Conservation (phyloP, 2,113 vertebrate genomes). For the Ceyx melanurus region DNA sequence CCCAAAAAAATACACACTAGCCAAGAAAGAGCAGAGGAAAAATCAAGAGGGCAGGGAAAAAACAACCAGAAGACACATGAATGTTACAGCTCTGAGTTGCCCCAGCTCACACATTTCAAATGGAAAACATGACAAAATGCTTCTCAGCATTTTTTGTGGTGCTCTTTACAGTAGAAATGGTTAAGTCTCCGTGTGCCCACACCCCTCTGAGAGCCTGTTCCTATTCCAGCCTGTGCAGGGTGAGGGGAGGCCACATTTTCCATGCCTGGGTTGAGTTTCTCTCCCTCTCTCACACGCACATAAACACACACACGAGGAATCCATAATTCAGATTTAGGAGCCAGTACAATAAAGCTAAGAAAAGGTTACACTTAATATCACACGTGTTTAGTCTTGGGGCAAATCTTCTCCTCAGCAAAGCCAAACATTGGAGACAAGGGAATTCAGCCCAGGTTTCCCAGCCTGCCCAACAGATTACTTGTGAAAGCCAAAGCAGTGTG, state of each 20-base stretch:
- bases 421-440: conserved; percentile 1
- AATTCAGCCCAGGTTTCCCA: conserved; percentile 47
- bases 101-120: conserved; percentile 38
- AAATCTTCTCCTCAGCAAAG: conserved; percentile 25
- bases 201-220: conserved; percentile 37
- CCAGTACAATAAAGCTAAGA: conserved; percentile 31
- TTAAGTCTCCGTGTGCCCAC: conserved; percentile 29
- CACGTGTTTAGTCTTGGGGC: conserved; percentile 51
- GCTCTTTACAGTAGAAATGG: conserved; percentile 34
- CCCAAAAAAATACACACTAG: conserved; percentile 58
- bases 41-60: conserved; percentile 68
- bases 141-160: background rate
- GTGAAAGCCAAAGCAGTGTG: conserved; percentile 54
- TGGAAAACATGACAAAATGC: conserved; percentile 60
- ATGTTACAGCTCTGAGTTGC: conserved; percentile 60
- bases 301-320: conserved; percentile 43
- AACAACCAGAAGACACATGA: conserved; percentile 44
- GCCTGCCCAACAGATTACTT: conserved; percentile 53
- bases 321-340: conserved; percentile 50
- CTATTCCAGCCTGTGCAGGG: background rate
- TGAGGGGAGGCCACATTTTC: conserved; percentile 53
- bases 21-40: conserved; percentile 70
- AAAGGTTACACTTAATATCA: conserved; percentile 35
- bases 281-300: background rate
- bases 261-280: background rate